These are phyloP conservation scores for Xenops minutus DNA, from an alignment of 2,797 vertebrate species.

Conservation along the genomic window DNA sequence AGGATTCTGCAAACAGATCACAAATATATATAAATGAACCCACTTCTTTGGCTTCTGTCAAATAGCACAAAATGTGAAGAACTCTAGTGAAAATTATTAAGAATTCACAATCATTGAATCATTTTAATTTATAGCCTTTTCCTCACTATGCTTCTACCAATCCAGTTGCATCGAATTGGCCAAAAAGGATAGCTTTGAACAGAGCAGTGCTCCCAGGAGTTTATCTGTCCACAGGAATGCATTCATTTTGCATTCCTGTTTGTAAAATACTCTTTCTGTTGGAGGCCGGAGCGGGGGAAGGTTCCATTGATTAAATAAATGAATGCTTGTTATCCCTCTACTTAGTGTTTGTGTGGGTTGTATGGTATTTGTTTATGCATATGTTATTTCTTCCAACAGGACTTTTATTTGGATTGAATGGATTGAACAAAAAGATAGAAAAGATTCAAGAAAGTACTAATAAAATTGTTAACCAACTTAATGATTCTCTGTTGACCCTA, in stretches of 20 bases:
- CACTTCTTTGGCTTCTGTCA: neutral
- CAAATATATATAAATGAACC: neutral
- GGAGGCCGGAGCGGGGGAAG: too few species aligned
- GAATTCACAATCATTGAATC: neutral
- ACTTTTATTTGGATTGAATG: conserved; percentile 72
- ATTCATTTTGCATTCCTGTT: neutral
- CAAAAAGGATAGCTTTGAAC: neutral
- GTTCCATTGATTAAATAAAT: neutral
- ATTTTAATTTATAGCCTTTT: neutral
- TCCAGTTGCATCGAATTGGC: neutral
- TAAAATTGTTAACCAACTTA: conserved; percentile 74
- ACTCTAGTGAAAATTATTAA: neutral
- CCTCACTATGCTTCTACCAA: neutral
- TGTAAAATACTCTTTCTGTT: neutral
- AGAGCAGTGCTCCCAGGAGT: neutral
- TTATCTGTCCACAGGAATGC: neutral
- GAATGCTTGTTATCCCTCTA: neutral
- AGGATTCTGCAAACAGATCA: neutral
- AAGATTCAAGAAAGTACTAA: conserved; percentile 67
- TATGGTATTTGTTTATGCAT: neutral
- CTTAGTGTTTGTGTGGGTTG: neutral
- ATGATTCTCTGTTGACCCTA: conserved; percentile 75
- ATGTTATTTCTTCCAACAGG: conserved; percentile 68
- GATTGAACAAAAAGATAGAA: conserved; percentile 67
- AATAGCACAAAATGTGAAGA: neutral